Evolutionary conservation across 2,113 vertebrate species (phyloP), one percentile per base, ranked within the genome.

Genomic region (Euleptes europaea): DNA sequence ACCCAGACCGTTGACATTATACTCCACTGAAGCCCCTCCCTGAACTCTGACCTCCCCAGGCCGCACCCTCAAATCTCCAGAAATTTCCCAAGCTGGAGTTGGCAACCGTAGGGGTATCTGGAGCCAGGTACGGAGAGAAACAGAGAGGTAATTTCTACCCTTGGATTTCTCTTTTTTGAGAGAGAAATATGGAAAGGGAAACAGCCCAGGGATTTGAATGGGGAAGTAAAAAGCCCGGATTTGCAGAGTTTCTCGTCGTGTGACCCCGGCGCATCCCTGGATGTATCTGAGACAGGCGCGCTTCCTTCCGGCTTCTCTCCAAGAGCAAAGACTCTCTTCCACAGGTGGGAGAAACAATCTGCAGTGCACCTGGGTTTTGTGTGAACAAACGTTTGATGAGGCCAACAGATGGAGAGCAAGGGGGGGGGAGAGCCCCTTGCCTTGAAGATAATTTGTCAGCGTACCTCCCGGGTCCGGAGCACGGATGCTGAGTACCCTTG

Each of bases 281-380:
- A 8, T 80, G 78, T 28, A 3, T 23, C 23, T 6, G 51, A 38
- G 12, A 2, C 8, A 2, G 28, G 31, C 40, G 11, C 47, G 9
- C 9, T 2, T 67, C 47, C n/a, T 80, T 60, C 63, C 11, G 10
- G 40, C 40, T 38, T n/a, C 14, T 28, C 26, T 63, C 28, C 26
- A 15, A 40, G 54, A 26, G 33, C 14, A 7, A 23, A 42, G 12
- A 12, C 26, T 63, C 21, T n/a, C 60, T 78, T 38, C 23, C 5
- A 40, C 13, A 35, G 3, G 10, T 2, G 2, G n/a, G 65, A 49
- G 1, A 35, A 38, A 51, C 15, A 9, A 28, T 31, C 65, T 23
- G 0, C 17, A 3, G 15, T 26, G 0, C 11, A 1, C 49, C 26
- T 44, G 31, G 35, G n/a, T 60, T 57, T 3, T 19, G 8, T 19